Evolutionary conservation across 2,888 invertebrate genomes (phyloP).

Genomic region (Deilephila elpenor): DNA sequence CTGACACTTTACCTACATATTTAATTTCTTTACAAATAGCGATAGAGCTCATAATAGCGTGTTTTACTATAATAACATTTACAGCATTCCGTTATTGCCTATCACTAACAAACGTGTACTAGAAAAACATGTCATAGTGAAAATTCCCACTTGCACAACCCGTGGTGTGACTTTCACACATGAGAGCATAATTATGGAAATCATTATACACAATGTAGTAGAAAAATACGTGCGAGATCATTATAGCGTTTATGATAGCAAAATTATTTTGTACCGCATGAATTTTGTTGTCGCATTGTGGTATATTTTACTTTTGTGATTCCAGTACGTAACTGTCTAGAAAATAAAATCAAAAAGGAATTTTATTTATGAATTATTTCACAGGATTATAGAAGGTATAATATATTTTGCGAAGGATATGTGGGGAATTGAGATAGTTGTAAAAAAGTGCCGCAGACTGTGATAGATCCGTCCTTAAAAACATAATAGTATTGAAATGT

Average conservation of each 20-base stretch:
- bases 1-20: background rate
- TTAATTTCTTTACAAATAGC: background rate
- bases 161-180: conserved; percentile 7
- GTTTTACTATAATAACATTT: background rate
- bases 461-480: no score
- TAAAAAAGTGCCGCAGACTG: no score
- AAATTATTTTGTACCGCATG: background rate
- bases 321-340: background rate
- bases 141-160: background rate
- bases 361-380: no score
- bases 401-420: no score
- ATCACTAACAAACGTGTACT: background rate
- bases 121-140: background rate
- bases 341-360: no score
- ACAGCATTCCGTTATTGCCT: background rate
- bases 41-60: background rate
- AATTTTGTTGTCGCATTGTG: background rate
- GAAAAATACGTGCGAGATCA: background rate
- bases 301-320: background rate
- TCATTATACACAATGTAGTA: background rate
- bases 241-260: background rate
- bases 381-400: no score
- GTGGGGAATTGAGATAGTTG: no score
- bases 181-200: background rate
- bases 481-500: no score